phyloP scores from a whole-genome alignment of 2,797 vertebrate species.

The Hippocampus kuda region DNA sequence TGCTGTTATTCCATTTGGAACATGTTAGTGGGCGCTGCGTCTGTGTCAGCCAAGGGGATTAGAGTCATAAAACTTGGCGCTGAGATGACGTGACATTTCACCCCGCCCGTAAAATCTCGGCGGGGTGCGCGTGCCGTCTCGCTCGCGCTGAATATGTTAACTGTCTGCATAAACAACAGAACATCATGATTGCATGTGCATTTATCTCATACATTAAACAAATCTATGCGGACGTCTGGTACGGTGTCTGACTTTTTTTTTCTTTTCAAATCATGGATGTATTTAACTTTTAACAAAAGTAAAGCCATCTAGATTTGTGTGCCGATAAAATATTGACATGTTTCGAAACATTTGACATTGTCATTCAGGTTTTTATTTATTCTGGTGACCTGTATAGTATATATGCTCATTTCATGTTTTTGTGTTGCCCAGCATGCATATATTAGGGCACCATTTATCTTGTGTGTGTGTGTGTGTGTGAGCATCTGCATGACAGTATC shows the following conservation, averaged over 20 bases:
- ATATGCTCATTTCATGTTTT: not conserved
- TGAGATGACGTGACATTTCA: conserved; percentile 58
- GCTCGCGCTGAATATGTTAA: conserved; percentile 13
- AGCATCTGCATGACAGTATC: conserved; percentile 28
- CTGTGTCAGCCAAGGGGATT: conserved; percentile 49
- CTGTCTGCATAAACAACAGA: conserved; percentile 1
- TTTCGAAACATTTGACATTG: too few relatives aligned
- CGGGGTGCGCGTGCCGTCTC: conserved; percentile 34
- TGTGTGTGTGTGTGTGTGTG: conserved; percentile 6
- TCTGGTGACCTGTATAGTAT: too few relatives aligned
- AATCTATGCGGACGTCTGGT: not conserved
- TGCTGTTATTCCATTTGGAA: conserved; percentile 53
- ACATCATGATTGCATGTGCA: not conserved
- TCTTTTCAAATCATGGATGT: not conserved
- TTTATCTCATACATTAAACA: not conserved
- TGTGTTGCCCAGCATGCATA: not conserved
- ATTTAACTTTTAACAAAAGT: not conserved
- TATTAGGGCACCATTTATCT: not conserved
- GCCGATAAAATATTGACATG: not conserved
- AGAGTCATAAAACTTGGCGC: conserved; percentile 52
- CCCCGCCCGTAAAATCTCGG: conserved; percentile 45
- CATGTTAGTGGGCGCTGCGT: conserved; percentile 42
- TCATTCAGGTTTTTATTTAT: too few relatives aligned
- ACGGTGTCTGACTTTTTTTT: not conserved
- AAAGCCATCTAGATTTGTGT: not conserved